phyloP scores from a whole-genome alignment of 2,113 vertebrate genomes.

The Hippocampus abdominalis region DNA sequence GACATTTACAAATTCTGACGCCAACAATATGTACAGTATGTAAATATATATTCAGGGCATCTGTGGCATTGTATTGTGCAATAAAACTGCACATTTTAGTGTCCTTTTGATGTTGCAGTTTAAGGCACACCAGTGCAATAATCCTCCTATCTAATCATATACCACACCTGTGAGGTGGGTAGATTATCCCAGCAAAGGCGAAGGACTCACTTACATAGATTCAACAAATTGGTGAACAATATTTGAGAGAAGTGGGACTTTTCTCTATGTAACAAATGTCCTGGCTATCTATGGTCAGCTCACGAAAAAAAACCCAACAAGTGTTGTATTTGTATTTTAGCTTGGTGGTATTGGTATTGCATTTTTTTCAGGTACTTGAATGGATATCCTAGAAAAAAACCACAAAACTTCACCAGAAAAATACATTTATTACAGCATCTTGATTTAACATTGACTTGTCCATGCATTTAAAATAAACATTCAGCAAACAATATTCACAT shows the following conservation, averaged over 20 bases:
- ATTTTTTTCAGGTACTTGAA: no score
- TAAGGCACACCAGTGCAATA: no score
- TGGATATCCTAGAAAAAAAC: neutral
- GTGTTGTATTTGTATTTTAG: neutral
- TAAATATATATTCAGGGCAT: no score
- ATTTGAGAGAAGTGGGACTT: neutral
- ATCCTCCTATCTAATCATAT: no score
- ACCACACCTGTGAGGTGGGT: no score
- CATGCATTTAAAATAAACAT: slow-evolving; percentile 19
- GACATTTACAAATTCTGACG: no score
- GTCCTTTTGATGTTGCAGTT: no score
- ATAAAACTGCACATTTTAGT: no score
- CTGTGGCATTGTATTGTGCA: no score
- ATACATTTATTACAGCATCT: slow-evolving; percentile 44
- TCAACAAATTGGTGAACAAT: neutral
- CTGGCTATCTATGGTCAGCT: neutral
- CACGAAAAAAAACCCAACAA: neutral
- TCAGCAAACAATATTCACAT: slow-evolving; percentile 9
- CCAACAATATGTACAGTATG: no score
- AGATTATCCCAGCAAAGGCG: no score
- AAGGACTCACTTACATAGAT: neutral
- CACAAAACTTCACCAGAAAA: slow-evolving; percentile 28
- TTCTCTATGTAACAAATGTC: neutral
- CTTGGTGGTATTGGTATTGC: neutral
- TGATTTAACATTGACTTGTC: slow-evolving; percentile 27